phyloP scores from a whole-genome alignment of 2,797 vertebrate genomes.

The Avahi laniger region DNA sequence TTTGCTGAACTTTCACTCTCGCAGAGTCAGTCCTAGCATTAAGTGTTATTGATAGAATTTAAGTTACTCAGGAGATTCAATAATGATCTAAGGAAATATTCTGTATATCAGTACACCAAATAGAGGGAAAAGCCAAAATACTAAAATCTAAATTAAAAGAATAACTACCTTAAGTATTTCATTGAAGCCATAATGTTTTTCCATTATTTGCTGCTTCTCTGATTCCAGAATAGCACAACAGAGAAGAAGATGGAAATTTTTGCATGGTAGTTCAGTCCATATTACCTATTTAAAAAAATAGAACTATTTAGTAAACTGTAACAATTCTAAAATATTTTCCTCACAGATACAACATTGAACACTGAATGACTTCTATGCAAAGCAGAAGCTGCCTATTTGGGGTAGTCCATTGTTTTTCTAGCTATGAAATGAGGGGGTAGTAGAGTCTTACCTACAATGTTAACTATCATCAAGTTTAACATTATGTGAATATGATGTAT shows the following conservation, averaged over 20 bases:
- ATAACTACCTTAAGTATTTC: constrained; percentile 95
- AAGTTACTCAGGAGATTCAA: constrained; percentile 13
- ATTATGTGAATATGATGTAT: neutral
- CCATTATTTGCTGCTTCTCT: constrained; percentile 98
- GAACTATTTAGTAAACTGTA: constrained; percentile 22
- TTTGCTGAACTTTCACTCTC: neutral
- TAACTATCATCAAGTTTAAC: neutral
- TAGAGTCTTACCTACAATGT: neutral
- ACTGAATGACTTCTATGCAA: neutral
- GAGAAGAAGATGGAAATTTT: constrained; percentile 97
- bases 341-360: constrained; percentile 19
- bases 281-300: constrained; percentile 90
- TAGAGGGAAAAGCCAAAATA: neutral
- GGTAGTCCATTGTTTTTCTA: neutral
- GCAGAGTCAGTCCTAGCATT: neutral
- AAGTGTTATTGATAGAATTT: neutral
- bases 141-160: constrained; percentile 44
- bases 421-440: neutral
- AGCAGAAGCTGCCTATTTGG: neutral
- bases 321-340: constrained; percentile 34
- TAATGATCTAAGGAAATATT: neutral
- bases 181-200: constrained; percentile 97
- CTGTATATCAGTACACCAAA: neutral
- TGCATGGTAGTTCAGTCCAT: constrained; percentile 96
- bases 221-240: constrained; percentile 98